These are phyloP conservation scores for Papilio elwesi DNA, from an alignment of 2,888 invertebrate species.

Conservation along the genomic window DNA sequence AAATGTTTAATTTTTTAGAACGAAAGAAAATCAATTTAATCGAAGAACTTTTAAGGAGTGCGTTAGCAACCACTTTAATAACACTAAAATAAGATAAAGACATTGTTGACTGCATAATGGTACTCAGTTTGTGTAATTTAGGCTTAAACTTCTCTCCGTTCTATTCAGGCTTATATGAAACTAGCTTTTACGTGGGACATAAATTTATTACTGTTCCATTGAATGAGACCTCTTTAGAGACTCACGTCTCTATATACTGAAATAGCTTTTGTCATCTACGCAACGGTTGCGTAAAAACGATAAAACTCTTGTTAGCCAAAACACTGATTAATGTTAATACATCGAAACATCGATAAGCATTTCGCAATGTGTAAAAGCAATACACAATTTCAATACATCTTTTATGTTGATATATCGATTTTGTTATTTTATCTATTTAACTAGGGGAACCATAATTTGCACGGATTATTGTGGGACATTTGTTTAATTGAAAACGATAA, in stretches of 20 bases:
- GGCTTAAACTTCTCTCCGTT: not conserved
- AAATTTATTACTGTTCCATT: not conserved
- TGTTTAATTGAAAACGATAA: not conserved
- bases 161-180: not conserved
- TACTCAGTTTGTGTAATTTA: not conserved
- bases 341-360: constrained; percentile 15
- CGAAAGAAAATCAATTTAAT: not conserved
- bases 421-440: constrained; percentile 5
- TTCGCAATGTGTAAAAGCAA: constrained; percentile 23
- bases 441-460: not conserved
- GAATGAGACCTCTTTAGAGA: constrained; percentile 16
- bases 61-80: too few relatives aligned
- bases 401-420: not conserved
- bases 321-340: constrained; percentile 24
- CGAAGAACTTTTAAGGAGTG: too few relatives aligned
- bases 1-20: not conserved
- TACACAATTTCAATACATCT: constrained; percentile 4
- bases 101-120: not conserved
- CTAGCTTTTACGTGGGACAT: not conserved
- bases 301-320: constrained; percentile 25
- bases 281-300: constrained; percentile 29
- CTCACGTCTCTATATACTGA: not conserved
- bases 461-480: not conserved
- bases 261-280: constrained; percentile 9
- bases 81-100: not conserved